Evolutionary conservation across 2,888 invertebrate genomes (phyloP), one percentile per base, ranked within the genome.

Genomic region (Luperina nickerlii): DNA sequence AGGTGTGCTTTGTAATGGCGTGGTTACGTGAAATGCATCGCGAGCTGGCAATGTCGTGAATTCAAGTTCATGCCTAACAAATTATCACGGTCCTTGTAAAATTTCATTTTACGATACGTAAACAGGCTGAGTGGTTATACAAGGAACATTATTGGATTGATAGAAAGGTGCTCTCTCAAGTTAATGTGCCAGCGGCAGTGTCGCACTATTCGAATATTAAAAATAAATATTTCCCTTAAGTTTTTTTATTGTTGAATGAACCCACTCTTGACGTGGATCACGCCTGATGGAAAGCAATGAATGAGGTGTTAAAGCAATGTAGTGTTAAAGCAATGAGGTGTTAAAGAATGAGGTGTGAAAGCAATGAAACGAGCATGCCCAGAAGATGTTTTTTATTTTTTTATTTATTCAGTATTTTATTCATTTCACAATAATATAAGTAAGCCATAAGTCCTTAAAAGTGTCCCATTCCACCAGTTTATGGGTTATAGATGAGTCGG

Each of bases 31-130:
- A 62, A 82, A 77, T 60, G 32, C 51, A 68, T 77, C 38, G 77
- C 76, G 57, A 76, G 68, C n/a, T 48, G 42, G 77, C 71, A 77
- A 72, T 84, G 65, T 69, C 68, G 66, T 74, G 79, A 79, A 63
- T 74, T 76, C 51, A 67, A 76, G 57, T 78, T 80, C 20, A 32
- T 75, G 68, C 32, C 60, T 45, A 42, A 38, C 42, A 62, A 75
- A 73, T 48, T 71, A 38, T 38, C 2, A 38, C 0, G 24, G n/a
- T 54, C 24, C 38, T 71, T 20, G 57, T 11, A n/a, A 38, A 38
- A n/a, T 38, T 32, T 38, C 1, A 54, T 70, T 15, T 70, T 54
- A 18, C 24, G 6, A 18, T 24, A 38, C 3, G 54, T 38, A 70
- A 70, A 54, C 15, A 32, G 15, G 0, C 2, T 15, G 8, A 8